Evolutionary conservation across 2,888 invertebrate genomes (phyloP), one percentile per base, ranked within the genome.

Genomic region (Drosophila vallismaia): DNA sequence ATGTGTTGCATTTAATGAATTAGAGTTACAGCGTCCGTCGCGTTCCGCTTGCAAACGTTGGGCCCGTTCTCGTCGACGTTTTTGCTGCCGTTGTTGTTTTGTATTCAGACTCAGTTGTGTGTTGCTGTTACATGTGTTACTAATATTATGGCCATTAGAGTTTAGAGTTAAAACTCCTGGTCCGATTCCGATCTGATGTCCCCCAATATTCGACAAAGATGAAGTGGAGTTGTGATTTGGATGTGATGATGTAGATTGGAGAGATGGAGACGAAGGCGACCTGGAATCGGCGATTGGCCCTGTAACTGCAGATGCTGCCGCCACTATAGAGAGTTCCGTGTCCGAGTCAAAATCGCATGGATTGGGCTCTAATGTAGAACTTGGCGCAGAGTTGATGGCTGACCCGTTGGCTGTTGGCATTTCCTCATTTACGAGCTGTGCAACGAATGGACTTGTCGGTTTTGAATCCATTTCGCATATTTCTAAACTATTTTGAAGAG

Each of bases 1-100:
- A 26, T 71, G 54, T 4, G 64, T 68, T 29, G 76, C 71, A 62
- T 68, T 76, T 36, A 81, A 49, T 29, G 74, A 57, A 69, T 66
- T 64, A 76, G 86, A 71, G 76, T 76, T 77, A 57, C 84, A 93
- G 94, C 91, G 91, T 75, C 79, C 90, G 93, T 95, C 95, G 92
- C 95, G 94, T 93, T 96, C 96, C 92, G 96, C 95, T 93, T 96
- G 95, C 95, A 96, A 95, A 93, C 97, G 96, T 94, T 96, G 96
- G 91, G 97, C 97, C 93, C 97, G 94, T 93, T 96, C 96, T 93
- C 97, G 95, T 92, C 97, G 94, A 93, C 96, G 94, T 92, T 96
- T 97, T 92, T 95, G 94, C 93, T 95, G 95, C 24, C 92, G 89
- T 64, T 92, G 92, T 55, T 91, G 91, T 75, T 91, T 92, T 9